phyloP scores from a whole-genome alignment of 2,113 vertebrate species.

The Xiphias gladius region DNA sequence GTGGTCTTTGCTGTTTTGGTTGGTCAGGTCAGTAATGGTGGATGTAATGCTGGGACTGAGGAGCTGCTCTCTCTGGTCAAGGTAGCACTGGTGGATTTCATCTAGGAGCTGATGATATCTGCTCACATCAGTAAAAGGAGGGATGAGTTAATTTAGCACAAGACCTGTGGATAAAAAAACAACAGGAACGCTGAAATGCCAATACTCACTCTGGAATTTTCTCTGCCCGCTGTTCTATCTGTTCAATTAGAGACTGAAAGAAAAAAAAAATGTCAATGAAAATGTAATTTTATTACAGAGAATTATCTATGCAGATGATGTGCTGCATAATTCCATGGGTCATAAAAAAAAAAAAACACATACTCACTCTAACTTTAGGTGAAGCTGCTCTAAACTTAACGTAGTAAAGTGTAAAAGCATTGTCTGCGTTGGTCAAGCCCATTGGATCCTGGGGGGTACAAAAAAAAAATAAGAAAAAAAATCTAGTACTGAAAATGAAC shows the following conservation, averaged over 20 bases:
- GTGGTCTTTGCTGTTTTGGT: slow-evolving; percentile 96
- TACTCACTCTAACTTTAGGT: slow-evolving; percentile 96
- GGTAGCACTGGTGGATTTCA: slow-evolving; percentile 96
- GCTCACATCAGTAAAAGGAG: slow-evolving; percentile 21
- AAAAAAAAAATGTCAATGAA: not conserved
- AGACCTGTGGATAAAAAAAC: not conserved
- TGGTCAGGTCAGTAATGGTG: slow-evolving; percentile 95
- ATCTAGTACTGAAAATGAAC: not conserved
- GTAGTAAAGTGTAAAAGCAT: slow-evolving; percentile 97
- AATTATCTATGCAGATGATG: not conserved
- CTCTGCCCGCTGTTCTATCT: slow-evolving; percentile 94
- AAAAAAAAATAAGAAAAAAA: slow-evolving; percentile 1
- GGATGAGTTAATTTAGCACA: slow-evolving; percentile 13
- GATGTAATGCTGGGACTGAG: slow-evolving; percentile 93
- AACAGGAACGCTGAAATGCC: not conserved
- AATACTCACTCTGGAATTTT: slow-evolving; percentile 95
- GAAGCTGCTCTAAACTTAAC: slow-evolving; percentile 96
- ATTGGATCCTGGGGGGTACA: slow-evolving; percentile 88
- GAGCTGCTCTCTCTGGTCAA: slow-evolving; percentile 93
- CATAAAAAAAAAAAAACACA: not conserved
- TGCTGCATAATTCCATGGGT: not conserved
- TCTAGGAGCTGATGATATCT: slow-evolving; percentile 94
- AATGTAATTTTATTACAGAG: not conserved
- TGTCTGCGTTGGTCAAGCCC: slow-evolving; percentile 91
- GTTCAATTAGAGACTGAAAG: slow-evolving; percentile 93